These are phyloP conservation scores for Larimichthys polyactis DNA, from an alignment of 2,113 vertebrate genomes.

Conservation along the genomic window DNA sequence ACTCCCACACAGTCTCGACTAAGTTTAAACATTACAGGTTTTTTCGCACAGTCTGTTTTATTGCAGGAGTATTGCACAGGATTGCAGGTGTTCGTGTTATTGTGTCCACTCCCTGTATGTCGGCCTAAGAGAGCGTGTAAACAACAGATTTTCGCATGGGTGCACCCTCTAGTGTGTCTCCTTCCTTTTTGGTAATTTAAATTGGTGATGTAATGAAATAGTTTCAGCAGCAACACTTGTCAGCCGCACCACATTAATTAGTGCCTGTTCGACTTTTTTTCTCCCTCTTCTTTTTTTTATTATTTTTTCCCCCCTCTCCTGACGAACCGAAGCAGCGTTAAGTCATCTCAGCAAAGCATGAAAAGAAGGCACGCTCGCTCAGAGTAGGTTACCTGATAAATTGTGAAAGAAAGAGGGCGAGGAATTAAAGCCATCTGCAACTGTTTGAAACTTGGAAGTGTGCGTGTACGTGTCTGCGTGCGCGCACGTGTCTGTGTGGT, in stretches of 20 bases:
- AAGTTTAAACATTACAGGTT: constrained; percentile 24
- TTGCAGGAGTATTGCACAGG: constrained; percentile 67
- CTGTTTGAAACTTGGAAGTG: constrained; percentile 75
- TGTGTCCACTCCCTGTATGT: constrained; percentile 60
- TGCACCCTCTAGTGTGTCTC: constrained; percentile 71
- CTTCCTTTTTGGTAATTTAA: constrained; percentile 66
- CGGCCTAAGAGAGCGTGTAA: constrained; percentile 43
- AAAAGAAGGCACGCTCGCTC: constrained; percentile 56
- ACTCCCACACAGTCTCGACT: not conserved
- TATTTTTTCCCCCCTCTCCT: not conserved
- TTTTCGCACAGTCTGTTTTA: constrained; percentile 17
- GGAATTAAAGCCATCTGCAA: constrained; percentile 79
- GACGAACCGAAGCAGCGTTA: constrained; percentile 57
- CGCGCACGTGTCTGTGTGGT: not conserved
- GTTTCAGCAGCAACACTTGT: constrained; percentile 79
- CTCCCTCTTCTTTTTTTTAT: not conserved
- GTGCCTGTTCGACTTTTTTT: constrained; percentile 48
- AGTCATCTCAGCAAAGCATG: constrained; percentile 65
- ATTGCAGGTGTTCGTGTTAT: constrained; percentile 70
- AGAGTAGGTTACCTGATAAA: constrained; percentile 74
- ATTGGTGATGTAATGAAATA: constrained; percentile 81
- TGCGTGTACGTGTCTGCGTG: constrained; percentile 14
- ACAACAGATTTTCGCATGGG: constrained; percentile 63
- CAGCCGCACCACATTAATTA: constrained; percentile 73
- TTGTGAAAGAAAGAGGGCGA: constrained; percentile 74